Percentiles rank a stretch among this genome's conserved stretches.
Conservation (phyloP, 2,113 vertebrate species). For the Corydoras maculifer region DNA sequence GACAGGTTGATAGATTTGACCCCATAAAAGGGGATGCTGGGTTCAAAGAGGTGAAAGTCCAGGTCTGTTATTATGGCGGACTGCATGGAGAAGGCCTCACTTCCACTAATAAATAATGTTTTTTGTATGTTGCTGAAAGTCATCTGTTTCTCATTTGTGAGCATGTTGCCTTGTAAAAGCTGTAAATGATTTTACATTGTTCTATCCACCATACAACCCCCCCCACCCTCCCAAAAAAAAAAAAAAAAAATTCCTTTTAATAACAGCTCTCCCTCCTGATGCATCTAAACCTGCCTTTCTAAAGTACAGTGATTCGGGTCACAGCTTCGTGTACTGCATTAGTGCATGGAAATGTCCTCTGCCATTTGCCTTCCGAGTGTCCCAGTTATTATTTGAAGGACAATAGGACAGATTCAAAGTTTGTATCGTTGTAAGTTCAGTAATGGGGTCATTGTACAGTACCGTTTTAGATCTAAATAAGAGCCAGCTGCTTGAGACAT, state of each 20-base stretch:
- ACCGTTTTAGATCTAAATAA: no score
- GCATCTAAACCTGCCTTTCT: background rate
- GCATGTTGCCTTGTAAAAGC: conserved; percentile 62
- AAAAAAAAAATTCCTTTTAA: no score
- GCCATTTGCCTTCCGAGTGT: no score
- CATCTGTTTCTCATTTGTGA: conserved; percentile 67
- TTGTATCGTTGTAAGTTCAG: no score
- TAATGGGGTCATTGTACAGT: no score
- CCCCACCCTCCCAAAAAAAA: no score
- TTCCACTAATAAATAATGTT: conserved; percentile 60
- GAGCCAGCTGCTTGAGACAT: no score
- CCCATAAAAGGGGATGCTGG: background rate
- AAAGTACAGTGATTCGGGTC: no score
- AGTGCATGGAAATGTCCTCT: background rate
- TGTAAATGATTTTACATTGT: conserved; percentile 60
- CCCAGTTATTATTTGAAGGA: no score
- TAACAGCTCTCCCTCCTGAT: background rate
- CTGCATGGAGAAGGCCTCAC: conserved; percentile 38
- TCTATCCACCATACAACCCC: conserved; percentile 52
- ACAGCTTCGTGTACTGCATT: background rate
- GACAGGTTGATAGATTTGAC: conserved; percentile 5
- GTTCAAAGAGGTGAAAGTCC: background rate
- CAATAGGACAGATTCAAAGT: no score
- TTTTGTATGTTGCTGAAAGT: conserved; percentile 59
- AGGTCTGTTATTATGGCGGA: conserved; percentile 8